Percentiles rank a stretch among this genome's conserved stretches.
Conservation (phyloP, 2,113 vertebrate genomes). For the Alosa alosa region DNA sequence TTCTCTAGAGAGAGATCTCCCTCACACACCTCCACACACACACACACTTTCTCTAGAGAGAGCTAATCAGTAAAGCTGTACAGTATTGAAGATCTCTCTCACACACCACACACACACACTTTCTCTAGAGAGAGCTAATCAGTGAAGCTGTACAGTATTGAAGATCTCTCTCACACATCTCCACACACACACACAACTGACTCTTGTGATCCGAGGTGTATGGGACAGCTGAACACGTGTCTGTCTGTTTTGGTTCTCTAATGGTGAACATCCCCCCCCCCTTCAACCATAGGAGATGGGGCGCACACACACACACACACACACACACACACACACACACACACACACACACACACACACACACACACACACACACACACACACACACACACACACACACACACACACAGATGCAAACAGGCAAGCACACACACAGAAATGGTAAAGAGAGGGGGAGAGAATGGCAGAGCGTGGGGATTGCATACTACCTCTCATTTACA, state of each 20-base stretch:
- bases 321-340: background rate
- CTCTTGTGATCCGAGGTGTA: constrained; percentile 26
- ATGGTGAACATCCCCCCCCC: constrained; percentile 59
- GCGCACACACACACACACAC: constrained; percentile 1
- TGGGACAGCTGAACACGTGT: constrained; percentile 46
- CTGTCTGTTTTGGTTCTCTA: constrained; percentile 44
- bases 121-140: background rate
- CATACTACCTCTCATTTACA: constrained; percentile 67
- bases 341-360: background rate
- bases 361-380: background rate
- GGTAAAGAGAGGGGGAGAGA: too few relatives aligned
- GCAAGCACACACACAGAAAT: background rate
- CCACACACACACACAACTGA: background rate
- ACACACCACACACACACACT: background rate
- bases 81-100: too few relatives aligned
- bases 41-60: background rate
- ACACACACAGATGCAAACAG: background rate
- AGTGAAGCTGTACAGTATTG: background rate
- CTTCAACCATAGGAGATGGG: constrained; percentile 65
- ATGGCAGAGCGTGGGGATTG: too few relatives aligned
- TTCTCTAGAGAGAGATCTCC: background rate
- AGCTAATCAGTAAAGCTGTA: background rate
- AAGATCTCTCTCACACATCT: too few relatives aligned
- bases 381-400: constrained; percentile 4
- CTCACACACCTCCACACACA: background rate